phyloP scores from a whole-genome alignment of 2,113 vertebrate species.

The Oophaga pumilio region DNA sequence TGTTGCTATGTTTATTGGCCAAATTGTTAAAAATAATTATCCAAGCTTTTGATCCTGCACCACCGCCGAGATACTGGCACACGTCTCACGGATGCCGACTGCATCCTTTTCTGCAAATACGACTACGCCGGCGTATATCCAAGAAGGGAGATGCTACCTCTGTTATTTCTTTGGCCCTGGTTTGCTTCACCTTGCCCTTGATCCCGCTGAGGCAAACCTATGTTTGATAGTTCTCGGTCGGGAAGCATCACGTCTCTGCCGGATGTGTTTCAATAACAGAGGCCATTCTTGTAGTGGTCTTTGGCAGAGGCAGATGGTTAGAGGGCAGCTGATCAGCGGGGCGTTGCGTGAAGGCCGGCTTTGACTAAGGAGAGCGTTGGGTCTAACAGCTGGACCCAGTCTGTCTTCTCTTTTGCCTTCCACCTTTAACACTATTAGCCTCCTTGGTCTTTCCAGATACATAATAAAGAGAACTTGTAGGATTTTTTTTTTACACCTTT shows the following conservation, averaged over 20 bases:
- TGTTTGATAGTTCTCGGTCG: neutral
- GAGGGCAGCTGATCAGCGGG: conserved; percentile 25
- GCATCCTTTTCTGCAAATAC: neutral
- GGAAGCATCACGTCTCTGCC: conserved; percentile 8
- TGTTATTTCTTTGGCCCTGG: neutral
- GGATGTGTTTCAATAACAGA: conserved; percentile 48
- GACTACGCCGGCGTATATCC: neutral
- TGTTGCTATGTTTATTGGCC: conserved; percentile 3
- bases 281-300: conserved; percentile 26
- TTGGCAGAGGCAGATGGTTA: conserved; percentile 55
- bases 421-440: neutral
- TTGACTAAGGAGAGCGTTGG: neutral
- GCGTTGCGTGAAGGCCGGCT: conserved; percentile 17
- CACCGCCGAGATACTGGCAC: neutral
- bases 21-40: neutral
- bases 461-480: neutral
- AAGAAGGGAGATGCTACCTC: neutral
- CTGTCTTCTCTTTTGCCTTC: neutral
- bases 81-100: neutral
- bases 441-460: neutral
- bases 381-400: conserved; percentile 3
- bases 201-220: neutral
- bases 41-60: neutral
- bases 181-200: neutral
- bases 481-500: too few relatives aligned